A percentile compares a stretch with the other conserved stretches of the same genome.
These are phyloP conservation scores for Hetaerina titia DNA, from an alignment of 2,888 invertebrate genomes.

Conservation along the genomic window DNA sequence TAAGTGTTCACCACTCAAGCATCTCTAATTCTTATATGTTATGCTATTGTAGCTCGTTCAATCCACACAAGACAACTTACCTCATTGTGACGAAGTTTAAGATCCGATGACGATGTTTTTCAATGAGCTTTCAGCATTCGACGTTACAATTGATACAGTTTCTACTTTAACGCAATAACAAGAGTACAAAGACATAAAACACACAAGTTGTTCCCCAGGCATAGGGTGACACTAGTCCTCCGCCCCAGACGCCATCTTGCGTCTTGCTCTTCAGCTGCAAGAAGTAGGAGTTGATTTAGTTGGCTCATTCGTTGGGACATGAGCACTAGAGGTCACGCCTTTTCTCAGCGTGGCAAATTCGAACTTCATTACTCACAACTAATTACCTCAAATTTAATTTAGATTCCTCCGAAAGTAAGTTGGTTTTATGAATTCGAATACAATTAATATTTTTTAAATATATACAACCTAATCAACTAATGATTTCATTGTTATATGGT, in stretches of 20 bases:
- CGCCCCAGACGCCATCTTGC: constrained; percentile 70
- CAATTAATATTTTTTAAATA: too few relatives aligned
- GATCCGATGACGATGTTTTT: constrained; percentile 22
- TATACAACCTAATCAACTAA: too few relatives aligned
- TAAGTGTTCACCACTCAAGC: not conserved
- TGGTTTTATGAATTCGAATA: too few relatives aligned
- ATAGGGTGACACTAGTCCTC: constrained; percentile 66
- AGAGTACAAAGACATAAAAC: constrained; percentile 27
- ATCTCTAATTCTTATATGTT: not conserved
- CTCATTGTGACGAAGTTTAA: constrained; percentile 55
- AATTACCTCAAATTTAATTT: too few relatives aligned
- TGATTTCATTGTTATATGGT: too few relatives aligned
- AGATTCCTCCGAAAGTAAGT: too few relatives aligned
- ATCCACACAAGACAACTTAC: constrained; percentile 42
- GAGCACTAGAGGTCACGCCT: constrained; percentile 22
- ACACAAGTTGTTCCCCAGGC: constrained; percentile 25
- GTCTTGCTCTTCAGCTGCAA: constrained; percentile 68
- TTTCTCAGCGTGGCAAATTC: not conserved
- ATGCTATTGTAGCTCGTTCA: not conserved
- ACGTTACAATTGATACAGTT: constrained; percentile 8
- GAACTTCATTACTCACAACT: not conserved
- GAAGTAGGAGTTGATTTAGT: constrained; percentile 59
- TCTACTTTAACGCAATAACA: not conserved
- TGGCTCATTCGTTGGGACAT: constrained; percentile 44
- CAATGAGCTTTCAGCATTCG: constrained; percentile 51